Conservation (phyloP, 2,113 vertebrate genomes). For the Pseudolaguvia tuberculata region DNA sequence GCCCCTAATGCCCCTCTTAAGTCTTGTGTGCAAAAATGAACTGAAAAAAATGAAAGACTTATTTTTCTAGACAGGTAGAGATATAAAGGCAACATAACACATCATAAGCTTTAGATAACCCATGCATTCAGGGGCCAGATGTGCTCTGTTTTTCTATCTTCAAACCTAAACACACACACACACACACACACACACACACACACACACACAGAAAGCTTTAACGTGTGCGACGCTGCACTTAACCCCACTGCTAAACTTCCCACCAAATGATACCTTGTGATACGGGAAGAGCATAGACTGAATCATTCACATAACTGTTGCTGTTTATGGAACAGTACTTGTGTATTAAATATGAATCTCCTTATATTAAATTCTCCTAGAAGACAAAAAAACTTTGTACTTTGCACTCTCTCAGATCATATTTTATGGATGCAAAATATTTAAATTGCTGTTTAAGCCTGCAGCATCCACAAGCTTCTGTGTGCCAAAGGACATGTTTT, state of each 20-base stretch:
- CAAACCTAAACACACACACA: slow-evolving; percentile 2
- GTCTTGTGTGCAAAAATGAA: slow-evolving; percentile 48
- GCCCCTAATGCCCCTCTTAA: slow-evolving; percentile 33
- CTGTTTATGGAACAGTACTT: slow-evolving; percentile 5
- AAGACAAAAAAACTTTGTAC: slow-evolving; percentile 2
- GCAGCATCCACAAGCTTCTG: neutral
- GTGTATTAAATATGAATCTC: slow-evolving; percentile 27
- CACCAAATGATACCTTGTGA: slow-evolving; percentile 15
- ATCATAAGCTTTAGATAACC: slow-evolving; percentile 38
- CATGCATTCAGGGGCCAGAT: slow-evolving; percentile 40
- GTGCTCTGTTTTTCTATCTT: slow-evolving; percentile 30
- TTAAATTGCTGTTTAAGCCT: slow-evolving; percentile 3
- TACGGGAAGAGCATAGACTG: neutral
- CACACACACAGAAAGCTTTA: neutral
- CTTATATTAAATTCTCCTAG: slow-evolving; percentile 22
- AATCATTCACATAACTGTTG: neutral
- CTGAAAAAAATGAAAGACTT: slow-evolving; percentile 31
- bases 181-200: neutral
- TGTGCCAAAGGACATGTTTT: slow-evolving; percentile 1
- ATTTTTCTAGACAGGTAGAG: slow-evolving; percentile 59
- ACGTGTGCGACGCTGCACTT: neutral
- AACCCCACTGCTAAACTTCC: neutral
- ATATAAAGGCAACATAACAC: slow-evolving; percentile 43
- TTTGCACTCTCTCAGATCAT: slow-evolving; percentile 5
- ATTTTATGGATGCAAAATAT: slow-evolving; percentile 26